These are phyloP conservation scores for Cynocephalus volans DNA, from an alignment of 2,113 vertebrate species.

Conservation along the genomic window DNA sequence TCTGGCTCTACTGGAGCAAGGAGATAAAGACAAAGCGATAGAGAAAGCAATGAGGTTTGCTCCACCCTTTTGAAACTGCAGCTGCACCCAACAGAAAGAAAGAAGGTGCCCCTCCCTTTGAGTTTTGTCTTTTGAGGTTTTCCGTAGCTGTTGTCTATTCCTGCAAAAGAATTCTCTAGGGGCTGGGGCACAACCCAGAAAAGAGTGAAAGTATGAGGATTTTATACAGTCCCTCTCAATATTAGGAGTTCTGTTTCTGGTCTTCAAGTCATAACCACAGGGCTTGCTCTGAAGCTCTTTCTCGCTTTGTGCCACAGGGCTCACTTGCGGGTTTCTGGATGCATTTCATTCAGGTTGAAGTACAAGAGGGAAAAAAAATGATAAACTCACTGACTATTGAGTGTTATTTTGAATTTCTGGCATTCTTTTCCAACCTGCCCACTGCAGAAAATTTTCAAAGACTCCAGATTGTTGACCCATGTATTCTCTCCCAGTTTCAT, in stretches of 20 bases:
- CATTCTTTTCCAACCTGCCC: no score
- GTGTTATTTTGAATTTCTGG: no score
- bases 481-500: no score
- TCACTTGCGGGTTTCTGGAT: background rate
- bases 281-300: background rate
- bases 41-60: background rate
- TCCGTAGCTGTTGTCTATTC: background rate
- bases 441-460: no score
- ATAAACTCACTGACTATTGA: no score
- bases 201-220: background rate
- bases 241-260: background rate
- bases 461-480: no score
- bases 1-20: background rate
- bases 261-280: background rate
- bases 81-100: background rate
- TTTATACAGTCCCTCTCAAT: background rate
- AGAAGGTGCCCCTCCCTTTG: background rate
- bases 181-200: background rate
- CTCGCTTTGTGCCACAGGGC: background rate
- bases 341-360: background rate
- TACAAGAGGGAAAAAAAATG: no score
- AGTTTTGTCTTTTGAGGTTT: background rate
- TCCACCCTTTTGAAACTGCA: background rate
- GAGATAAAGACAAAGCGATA: no score
- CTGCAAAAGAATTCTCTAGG: background rate